Conservation (phyloP, 2,888 invertebrate genomes). For the Caenorhabditis sinica region DNA sequence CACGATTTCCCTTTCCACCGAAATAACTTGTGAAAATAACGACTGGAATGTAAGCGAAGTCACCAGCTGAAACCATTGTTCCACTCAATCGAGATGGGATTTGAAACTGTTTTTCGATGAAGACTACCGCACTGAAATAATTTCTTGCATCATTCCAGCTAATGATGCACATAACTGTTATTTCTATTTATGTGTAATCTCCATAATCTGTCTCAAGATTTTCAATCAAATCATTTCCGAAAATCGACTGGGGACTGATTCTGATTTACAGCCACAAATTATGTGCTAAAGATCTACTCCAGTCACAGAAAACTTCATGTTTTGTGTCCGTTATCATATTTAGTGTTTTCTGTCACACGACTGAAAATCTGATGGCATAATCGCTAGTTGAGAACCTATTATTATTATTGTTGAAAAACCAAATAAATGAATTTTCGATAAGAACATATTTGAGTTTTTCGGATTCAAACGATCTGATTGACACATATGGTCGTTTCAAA, state of each 20-base stretch:
- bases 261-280: neutral
- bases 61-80: constrained; percentile 83
- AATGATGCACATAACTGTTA: neutral
- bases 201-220: too few relatives aligned
- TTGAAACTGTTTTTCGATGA: constrained; percentile 83
- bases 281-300: constrained; percentile 8
- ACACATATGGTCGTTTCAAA: neutral
- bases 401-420: constrained; percentile 30
- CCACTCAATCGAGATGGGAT: constrained; percentile 82
- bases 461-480: constrained; percentile 41
- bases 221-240: neutral
- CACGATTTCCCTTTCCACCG: constrained; percentile 83
- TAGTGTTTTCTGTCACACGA: constrained; percentile 34
- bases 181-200: too few relatives aligned
- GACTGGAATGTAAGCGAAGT: constrained; percentile 83
- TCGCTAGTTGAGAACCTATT: constrained; percentile 37
- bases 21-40: constrained; percentile 83
- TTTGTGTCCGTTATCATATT: constrained; percentile 43
- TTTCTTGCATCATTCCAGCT: neutral
- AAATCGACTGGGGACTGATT: neutral
- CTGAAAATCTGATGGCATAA: constrained; percentile 34
- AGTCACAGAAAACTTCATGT: constrained; percentile 34
- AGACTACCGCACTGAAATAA: constrained; percentile 81
- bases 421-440: constrained; percentile 3
- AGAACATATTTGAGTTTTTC: constrained; percentile 11